These are phyloP conservation scores for Castor canadensis DNA, from an alignment of 2,113 vertebrate species.

Conservation along the genomic window DNA sequence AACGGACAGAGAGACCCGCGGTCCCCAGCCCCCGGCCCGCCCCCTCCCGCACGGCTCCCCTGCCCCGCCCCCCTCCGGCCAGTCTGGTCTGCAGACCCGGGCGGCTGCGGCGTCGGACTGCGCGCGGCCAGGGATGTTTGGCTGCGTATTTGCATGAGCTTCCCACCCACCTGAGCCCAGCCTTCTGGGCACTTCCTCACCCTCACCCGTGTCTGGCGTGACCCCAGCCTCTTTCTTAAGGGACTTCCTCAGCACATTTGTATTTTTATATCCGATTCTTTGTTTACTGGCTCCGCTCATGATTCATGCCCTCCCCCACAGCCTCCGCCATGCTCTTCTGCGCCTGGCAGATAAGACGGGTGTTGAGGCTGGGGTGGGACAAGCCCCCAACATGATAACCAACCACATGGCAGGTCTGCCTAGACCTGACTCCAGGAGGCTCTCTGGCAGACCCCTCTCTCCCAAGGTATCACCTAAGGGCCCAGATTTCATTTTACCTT, in stretches of 20 bases:
- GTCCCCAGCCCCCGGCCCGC: slow-evolving; percentile 53
- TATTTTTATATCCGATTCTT: slow-evolving; percentile 82
- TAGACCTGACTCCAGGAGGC: slow-evolving; percentile 47
- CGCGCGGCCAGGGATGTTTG: slow-evolving; percentile 73
- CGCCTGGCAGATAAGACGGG: slow-evolving; percentile 76
- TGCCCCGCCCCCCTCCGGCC: slow-evolving; percentile 65
- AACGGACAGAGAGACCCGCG: slow-evolving; percentile 69
- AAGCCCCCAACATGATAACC: slow-evolving; percentile 65
- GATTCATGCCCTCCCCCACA: slow-evolving; percentile 47
- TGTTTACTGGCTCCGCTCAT: slow-evolving; percentile 77
- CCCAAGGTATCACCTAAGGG: slow-evolving; percentile 52
- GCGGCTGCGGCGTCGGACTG: slow-evolving; percentile 43
- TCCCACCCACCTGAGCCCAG: slow-evolving; percentile 66
- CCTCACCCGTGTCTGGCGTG: slow-evolving; percentile 63
- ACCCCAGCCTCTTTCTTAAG: slow-evolving; percentile 79
- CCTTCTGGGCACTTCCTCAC: slow-evolving; percentile 35
- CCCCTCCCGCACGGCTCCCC: slow-evolving; percentile 75
- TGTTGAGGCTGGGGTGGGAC: slow-evolving; percentile 66
- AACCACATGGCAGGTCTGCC: slow-evolving; percentile 60
- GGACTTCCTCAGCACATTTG: slow-evolving; percentile 81
- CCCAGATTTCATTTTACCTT: slow-evolving; percentile 67
- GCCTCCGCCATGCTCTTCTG: slow-evolving; percentile 69
- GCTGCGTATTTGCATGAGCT: slow-evolving; percentile 80
- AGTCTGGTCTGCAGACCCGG: slow-evolving; percentile 43
- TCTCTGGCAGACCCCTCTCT: slow-evolving; percentile 48